These are phyloP conservation scores for Oncorhynchus tshawytscha DNA, from an alignment of 2,113 vertebrate species.

Conservation along the genomic window DNA sequence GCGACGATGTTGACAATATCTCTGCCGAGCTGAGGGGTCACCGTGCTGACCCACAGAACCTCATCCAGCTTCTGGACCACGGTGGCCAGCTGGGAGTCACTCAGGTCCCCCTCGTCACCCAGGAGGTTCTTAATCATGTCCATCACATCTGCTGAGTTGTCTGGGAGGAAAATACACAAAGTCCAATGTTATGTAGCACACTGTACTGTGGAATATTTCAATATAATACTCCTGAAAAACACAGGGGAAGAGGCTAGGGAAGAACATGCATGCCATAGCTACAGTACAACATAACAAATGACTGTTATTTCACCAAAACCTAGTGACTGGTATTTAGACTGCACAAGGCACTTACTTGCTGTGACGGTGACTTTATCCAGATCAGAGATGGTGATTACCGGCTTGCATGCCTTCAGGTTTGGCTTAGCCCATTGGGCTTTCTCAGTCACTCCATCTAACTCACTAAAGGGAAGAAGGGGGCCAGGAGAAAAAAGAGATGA, in stretches of 20 bases:
- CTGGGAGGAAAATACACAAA: conserved; percentile 36
- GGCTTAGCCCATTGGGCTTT: conserved; percentile 75
- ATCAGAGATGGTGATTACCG: conserved; percentile 69
- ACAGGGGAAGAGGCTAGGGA: neutral
- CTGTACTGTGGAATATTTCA: no score
- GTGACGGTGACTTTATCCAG: conserved; percentile 76
- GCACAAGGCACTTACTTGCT: conserved; percentile 67
- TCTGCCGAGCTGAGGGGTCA: conserved; percentile 43
- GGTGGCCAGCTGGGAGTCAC: conserved; percentile 50
- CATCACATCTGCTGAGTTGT: conserved; percentile 65
- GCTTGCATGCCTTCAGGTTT: conserved; percentile 69
- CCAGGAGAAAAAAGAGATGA: neutral
- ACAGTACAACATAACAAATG: neutral
- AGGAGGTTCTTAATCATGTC: conserved; percentile 62
- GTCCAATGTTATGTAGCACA: neutral
- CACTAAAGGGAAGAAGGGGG: conserved; percentile 43
- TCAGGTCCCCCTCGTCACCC: conserved; percentile 34
- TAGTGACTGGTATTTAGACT: neutral
- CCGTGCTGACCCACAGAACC: conserved; percentile 48
- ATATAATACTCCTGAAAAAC: no score
- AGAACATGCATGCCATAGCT: neutral
- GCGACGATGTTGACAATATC: conserved; percentile 57
- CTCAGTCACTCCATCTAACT: conserved; percentile 58
- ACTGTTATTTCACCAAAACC: no score
- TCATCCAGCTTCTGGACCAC: conserved; percentile 68